Percentiles rank a stretch among this genome's conserved stretches.
These are phyloP conservation scores for Hylaeus volcanicus DNA, from an alignment of 1,140 invertebrate genomes.

Conservation along the genomic window DNA sequence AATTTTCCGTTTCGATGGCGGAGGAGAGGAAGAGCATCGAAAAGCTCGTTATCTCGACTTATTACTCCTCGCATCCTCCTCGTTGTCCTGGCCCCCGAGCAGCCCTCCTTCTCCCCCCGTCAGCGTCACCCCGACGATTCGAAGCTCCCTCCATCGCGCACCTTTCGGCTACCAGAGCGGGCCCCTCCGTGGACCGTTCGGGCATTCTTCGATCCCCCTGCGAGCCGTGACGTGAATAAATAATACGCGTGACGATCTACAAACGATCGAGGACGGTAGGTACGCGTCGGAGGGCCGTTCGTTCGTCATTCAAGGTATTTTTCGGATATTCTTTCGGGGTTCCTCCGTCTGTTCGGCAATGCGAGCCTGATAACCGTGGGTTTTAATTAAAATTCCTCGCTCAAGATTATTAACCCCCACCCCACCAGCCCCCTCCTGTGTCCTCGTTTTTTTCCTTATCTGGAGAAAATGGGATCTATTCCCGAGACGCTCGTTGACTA, in stretches of 20 bases:
- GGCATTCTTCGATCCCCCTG: conserved; percentile 60
- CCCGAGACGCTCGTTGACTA: background rate
- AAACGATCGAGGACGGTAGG: conserved; percentile 18
- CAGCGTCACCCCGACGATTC: no score
- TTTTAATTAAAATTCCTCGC: conserved; percentile 47
- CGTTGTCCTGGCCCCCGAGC: conserved; percentile 43
- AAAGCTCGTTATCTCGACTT: conserved; percentile 72
- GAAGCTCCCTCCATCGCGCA: conserved; percentile 3
- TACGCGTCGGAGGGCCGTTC: conserved; percentile 16
- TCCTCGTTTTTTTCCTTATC: background rate
- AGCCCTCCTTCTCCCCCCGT: background rate
- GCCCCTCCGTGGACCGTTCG: conserved; percentile 33
- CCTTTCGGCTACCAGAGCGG: conserved; percentile 53
- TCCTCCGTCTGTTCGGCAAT: conserved; percentile 39
- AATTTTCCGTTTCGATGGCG: conserved; percentile 74
- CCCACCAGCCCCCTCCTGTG: background rate
- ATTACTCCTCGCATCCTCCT: conserved; percentile 63
- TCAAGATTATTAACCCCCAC: conserved; percentile 13
- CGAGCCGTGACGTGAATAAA: conserved; percentile 66
- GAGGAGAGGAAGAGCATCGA: conserved; percentile 57
- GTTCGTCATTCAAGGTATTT: conserved; percentile 54
- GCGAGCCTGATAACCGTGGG: conserved; percentile 45
- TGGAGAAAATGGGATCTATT: conserved; percentile 21
- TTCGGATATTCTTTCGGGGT: conserved; percentile 43
- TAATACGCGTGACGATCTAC: conserved; percentile 65